phyloP scores from a whole-genome alignment of 1,140 invertebrate genomes.

The Mycetomoellerius zeteki region DNA sequence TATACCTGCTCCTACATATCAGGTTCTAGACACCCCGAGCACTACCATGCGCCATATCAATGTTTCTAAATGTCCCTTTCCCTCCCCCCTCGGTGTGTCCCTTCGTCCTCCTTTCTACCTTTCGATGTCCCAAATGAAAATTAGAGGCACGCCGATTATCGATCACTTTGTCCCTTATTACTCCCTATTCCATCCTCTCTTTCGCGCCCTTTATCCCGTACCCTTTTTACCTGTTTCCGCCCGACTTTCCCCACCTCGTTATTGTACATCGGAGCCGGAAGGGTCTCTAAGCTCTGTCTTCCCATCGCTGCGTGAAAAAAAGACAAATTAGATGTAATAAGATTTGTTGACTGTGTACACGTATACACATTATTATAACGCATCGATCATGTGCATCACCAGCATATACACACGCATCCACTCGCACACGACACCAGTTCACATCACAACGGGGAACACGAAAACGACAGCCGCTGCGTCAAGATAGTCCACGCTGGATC shows the following conservation, averaged over 20 bases:
- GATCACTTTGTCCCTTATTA: slow-evolving; percentile 36
- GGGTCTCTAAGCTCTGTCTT: slow-evolving; percentile 86
- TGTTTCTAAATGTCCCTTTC: slow-evolving; percentile 79
- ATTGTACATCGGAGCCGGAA: slow-evolving; percentile 83
- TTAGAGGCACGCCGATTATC: slow-evolving; percentile 39
- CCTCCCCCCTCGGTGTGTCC: neutral
- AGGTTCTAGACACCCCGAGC: slow-evolving; percentile 82
- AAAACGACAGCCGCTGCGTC: slow-evolving; percentile 68
- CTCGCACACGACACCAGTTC: slow-evolving; percentile 20
- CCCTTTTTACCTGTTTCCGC: neutral
- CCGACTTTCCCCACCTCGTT: slow-evolving; percentile 61
- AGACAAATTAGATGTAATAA: slow-evolving; percentile 86
- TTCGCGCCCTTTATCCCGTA: neutral
- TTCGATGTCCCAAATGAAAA: slow-evolving; percentile 21
- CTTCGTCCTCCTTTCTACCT: neutral
- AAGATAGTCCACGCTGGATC: slow-evolving; percentile 74
- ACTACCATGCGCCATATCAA: slow-evolving; percentile 85
- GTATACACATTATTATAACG: slow-evolving; percentile 81
- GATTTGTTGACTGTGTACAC: slow-evolving; percentile 86
- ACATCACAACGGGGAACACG: slow-evolving; percentile 35
- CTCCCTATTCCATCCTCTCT: neutral
- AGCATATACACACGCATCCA: slow-evolving; percentile 69
- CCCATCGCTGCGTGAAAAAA: slow-evolving; percentile 85
- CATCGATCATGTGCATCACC: slow-evolving; percentile 73
- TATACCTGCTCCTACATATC: slow-evolving; percentile 85